Conservation (phyloP, 1,140 invertebrate genomes). For the Drosophila leontia region DNA sequence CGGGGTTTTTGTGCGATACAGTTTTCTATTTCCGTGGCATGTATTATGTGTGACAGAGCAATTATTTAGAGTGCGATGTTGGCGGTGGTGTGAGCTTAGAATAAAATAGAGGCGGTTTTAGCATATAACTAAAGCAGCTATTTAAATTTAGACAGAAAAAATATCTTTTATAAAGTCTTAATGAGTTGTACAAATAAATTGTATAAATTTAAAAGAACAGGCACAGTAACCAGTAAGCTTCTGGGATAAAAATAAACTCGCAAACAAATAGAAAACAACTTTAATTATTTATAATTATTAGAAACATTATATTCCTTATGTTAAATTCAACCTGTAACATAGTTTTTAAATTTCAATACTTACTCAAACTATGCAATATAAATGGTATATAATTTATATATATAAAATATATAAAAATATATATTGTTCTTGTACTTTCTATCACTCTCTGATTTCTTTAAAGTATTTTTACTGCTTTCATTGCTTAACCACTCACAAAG, state of each 20-base stretch:
- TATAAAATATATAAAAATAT: no score
- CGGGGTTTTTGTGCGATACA: conserved; percentile 17
- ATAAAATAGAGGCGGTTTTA: conserved; percentile 1
- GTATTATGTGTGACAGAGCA: conserved; percentile 31
- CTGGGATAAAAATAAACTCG: no score
- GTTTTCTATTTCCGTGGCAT: conserved; percentile 27
- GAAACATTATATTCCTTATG: no score
- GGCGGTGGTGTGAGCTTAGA: neutral
- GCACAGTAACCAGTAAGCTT: no score
- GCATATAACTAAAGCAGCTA: neutral
- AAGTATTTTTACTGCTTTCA: neutral
- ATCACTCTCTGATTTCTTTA: neutral
- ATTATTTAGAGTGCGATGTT: conserved; percentile 46
- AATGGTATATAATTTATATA: no score
- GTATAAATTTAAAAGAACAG: no score
- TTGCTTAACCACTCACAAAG: neutral
- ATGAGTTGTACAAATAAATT: neutral
- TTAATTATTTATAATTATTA: no score
- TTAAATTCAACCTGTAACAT: no score
- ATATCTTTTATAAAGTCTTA: neutral
- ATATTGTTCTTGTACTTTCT: no score
- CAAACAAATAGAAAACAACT: no score
- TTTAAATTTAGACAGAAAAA: neutral
- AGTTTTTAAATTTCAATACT: no score
- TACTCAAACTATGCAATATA: no score